Conservation (phyloP, 2,113 vertebrate genomes). For the Bos taurus region ARS-UCD2.0 NC_037342.1:49008501-49009000, state of each 20-base stretch:
- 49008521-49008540: background rate
- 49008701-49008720: background rate
- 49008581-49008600: background rate
- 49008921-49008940: background rate
- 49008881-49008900: background rate
- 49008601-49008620: background rate
- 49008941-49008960: background rate
- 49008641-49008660: background rate
- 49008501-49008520: background rate
- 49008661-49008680: background rate
- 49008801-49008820: background rate
- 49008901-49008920: background rate
- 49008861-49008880: background rate
- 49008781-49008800: background rate
- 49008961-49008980: background rate
- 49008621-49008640: background rate
- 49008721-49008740: background rate
- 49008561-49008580: background rate
- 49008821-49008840: background rate
- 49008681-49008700: background rate
- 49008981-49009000: background rate
- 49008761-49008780: background rate
- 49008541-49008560: background rate
- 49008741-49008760: background rate
- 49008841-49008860: background rate